phyloP scores from a whole-genome alignment of 2,113 vertebrate species.

The Thamnophis sirtalis region DNA sequence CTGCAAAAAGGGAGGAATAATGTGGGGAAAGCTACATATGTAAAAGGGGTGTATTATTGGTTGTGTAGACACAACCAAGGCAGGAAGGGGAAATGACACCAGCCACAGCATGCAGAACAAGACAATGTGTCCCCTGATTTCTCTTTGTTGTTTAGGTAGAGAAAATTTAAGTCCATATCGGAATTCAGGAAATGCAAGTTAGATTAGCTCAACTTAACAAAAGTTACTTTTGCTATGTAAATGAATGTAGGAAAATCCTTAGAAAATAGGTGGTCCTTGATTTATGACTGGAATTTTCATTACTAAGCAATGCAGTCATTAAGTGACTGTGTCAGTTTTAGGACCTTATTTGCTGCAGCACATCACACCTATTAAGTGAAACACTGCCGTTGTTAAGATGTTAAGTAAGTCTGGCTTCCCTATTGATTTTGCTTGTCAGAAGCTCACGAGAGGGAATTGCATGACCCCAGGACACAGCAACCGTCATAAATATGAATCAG shows the following conservation, averaged over 20 bases:
- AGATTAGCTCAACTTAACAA: neutral
- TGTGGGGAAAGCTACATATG: neutral
- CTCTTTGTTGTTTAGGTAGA: neutral
- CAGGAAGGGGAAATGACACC: neutral
- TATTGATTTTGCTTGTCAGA: no score
- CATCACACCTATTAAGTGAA: neutral
- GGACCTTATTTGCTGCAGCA: neutral
- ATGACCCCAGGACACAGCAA: neutral
- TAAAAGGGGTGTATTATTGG: neutral
- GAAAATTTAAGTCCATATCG: neutral
- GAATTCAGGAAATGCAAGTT: neutral
- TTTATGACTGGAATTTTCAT: neutral
- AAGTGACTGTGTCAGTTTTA: neutral
- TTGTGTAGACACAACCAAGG: neutral
- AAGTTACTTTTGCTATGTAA: neutral
- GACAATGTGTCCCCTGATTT: neutral
- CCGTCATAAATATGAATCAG: neutral
- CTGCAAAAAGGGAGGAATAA: neutral
- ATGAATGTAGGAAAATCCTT: neutral
- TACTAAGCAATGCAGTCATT: neutral
- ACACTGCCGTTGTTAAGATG: neutral
- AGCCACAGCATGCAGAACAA: slow-evolving; percentile 6
- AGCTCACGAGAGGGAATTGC: no score
- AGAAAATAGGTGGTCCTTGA: neutral
- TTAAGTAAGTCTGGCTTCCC: no score